phyloP scores from a whole-genome alignment of 2,797 vertebrate species.

The Eulemur coronatus region DNA sequence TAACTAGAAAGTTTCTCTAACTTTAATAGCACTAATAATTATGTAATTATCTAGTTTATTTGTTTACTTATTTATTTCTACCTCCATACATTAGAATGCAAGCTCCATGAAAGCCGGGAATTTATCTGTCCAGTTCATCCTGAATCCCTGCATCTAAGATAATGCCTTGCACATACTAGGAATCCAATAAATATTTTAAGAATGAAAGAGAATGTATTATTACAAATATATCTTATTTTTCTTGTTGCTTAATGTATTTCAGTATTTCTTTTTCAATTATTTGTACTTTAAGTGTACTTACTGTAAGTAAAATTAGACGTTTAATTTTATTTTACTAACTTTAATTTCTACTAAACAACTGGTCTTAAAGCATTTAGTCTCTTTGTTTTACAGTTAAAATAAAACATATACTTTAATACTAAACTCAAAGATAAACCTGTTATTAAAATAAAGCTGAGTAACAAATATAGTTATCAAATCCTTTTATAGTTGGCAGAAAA shows the following conservation, averaged over 20 bases:
- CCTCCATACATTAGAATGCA: neutral
- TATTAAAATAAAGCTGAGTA: neutral
- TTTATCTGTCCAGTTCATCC: neutral
- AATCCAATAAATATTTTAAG: neutral
- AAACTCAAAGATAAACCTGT: neutral
- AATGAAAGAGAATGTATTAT: neutral
- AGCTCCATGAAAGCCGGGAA: neutral
- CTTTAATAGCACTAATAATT: neutral
- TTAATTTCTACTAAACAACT: neutral
- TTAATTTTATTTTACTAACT: neutral
- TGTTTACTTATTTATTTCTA: neutral
- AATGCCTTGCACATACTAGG: neutral
- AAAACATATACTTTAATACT: neutral
- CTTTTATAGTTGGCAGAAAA: slow-evolving; percentile 61
- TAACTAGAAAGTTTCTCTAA: neutral
- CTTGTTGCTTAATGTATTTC: neutral
- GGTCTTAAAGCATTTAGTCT: neutral
- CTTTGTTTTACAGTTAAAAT: neutral
- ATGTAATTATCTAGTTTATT: neutral
- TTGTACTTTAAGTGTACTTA: neutral
- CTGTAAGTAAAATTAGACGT: neutral
- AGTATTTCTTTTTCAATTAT: neutral
- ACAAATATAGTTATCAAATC: neutral
- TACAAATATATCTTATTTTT: neutral
- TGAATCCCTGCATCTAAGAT: neutral